These are phyloP conservation scores for Eleutherodactylus coqui DNA, from an alignment of 2,797 vertebrate genomes.

Conservation along the genomic window DNA sequence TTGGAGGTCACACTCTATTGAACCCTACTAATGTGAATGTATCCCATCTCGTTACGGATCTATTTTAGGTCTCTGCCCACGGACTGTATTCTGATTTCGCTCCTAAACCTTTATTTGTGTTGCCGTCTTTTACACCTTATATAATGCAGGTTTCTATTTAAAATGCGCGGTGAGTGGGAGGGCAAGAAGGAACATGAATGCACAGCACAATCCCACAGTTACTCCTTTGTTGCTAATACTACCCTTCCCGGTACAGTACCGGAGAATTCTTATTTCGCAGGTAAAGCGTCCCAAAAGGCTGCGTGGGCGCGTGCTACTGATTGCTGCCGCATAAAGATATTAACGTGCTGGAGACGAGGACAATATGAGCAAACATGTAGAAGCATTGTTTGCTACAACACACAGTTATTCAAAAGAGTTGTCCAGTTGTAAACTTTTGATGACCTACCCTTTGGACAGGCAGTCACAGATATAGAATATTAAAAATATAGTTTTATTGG, in stretches of 20 bases:
- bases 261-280: not conserved
- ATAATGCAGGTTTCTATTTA: constrained; percentile 41
- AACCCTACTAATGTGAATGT: not conserved
- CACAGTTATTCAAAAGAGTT: too few relatives aligned
- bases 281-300: constrained; percentile 17
- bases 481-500: too few relatives aligned
- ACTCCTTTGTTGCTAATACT: constrained; percentile 28
- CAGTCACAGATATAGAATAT: too few relatives aligned
- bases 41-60: constrained; percentile 13
- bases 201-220: constrained; percentile 13
- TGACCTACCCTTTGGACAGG: too few relatives aligned
- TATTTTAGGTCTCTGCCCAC: constrained; percentile 24
- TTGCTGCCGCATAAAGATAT: constrained; percentile 15
- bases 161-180: constrained; percentile 42
- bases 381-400: too few relatives aligned
- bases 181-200: constrained; percentile 13
- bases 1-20: not conserved
- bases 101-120: constrained; percentile 34
- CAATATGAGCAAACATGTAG: not conserved
- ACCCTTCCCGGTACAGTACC: constrained; percentile 6
- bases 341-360: not conserved
- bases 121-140: constrained; percentile 21
- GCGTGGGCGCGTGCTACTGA: constrained; percentile 40
- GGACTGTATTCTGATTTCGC: not conserved
- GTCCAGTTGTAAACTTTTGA: too few relatives aligned